A percentile compares a stretch with the other conserved stretches of the same genome.
Evolutionary conservation across 1,140 invertebrate genomes (phyloP).

Genomic region (Hylaeus anthracinus): DNA sequence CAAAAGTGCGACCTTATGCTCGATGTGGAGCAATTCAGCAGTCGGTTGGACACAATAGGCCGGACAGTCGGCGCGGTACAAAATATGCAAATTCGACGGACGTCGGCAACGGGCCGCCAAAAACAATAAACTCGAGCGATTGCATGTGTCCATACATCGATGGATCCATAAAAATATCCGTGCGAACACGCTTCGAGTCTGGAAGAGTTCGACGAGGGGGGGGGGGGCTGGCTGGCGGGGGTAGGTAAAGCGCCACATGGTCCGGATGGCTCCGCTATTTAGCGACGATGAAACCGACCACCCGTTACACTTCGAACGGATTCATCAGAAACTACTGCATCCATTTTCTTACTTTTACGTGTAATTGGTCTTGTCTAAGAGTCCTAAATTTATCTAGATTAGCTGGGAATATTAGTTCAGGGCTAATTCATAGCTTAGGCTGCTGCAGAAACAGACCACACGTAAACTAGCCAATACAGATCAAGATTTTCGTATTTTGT

Average conservation of each 20-base stretch:
- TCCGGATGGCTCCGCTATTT: constrained; percentile 64
- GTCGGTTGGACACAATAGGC: constrained; percentile 74
- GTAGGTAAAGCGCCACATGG: constrained; percentile 44
- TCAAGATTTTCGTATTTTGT: no score
- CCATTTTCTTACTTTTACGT: background rate
- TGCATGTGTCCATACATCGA: constrained; percentile 78
- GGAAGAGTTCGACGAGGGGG: constrained; percentile 1
- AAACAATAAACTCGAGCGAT: constrained; percentile 77
- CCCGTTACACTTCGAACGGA: constrained; percentile 53
- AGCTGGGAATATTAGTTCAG: no score
- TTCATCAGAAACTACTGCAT: constrained; percentile 28
- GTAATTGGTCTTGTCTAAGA: background rate
- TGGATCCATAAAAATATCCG: constrained; percentile 75
- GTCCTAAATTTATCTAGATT: no score
- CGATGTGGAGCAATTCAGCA: constrained; percentile 73
- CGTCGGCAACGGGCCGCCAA: constrained; percentile 67
- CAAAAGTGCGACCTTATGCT: constrained; percentile 76
- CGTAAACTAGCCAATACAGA: no score
- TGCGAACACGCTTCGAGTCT: constrained; percentile 52
- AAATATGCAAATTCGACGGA: constrained; percentile 74
- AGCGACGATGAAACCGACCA: constrained; percentile 57
- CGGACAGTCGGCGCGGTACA: constrained; percentile 61
- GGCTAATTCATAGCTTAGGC: no score
- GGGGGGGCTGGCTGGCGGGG: constrained; percentile 15
- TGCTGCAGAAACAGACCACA: no score